phyloP scores from a whole-genome alignment of 2,888 invertebrate species.

The Clanis bilineata region DNA sequence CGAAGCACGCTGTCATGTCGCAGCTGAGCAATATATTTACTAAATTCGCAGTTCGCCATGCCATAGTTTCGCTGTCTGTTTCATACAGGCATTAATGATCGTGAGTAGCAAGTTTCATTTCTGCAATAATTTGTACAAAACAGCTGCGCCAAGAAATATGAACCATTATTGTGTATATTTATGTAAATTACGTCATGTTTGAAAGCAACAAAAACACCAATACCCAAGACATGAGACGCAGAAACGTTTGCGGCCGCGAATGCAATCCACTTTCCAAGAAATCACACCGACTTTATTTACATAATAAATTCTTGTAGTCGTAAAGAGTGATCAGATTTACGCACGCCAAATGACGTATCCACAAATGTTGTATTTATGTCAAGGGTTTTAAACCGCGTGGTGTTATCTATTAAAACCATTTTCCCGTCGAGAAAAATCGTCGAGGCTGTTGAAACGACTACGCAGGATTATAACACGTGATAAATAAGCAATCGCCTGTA shows the following conservation, averaged over 20 bases:
- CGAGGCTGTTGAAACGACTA: no score
- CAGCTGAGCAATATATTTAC: no score
- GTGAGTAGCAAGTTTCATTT: no score
- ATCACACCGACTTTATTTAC: constrained; percentile 1
- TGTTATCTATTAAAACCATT: neutral
- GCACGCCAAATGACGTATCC: constrained; percentile 1
- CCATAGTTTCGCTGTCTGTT: no score
- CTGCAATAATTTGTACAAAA: no score
- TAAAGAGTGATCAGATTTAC: neutral
- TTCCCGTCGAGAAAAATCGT: no score
- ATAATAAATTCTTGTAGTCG: constrained; percentile 10
- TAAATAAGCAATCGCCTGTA: neutral
- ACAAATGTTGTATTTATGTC: neutral
- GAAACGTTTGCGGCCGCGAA: neutral
- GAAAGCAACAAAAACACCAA: neutral
- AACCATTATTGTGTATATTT: neutral
- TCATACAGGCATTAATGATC: no score
- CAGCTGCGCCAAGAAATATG: neutral
- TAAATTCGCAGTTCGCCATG: no score
- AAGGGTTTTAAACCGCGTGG: neutral
- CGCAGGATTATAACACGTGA: no score
- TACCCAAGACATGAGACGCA: neutral
- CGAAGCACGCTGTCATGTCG: no score
- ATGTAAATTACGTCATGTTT: neutral
- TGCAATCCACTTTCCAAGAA: constrained; percentile 8